Conservation (phyloP, 1,140 invertebrate species). For the Probaryconus sp. region DNA sequence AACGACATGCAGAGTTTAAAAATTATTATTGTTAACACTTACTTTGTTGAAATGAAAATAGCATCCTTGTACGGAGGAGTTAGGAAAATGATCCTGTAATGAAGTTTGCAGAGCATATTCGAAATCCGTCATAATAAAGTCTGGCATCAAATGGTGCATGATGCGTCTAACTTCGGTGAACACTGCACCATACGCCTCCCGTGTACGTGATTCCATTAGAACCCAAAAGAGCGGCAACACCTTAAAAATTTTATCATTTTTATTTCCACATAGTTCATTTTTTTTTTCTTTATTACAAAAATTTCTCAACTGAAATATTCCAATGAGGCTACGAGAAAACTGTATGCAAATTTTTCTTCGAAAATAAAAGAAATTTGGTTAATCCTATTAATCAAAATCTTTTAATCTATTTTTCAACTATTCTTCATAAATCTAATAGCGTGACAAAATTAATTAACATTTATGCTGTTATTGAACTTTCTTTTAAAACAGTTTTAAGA, state of each 20-base stretch:
- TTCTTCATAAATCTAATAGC: too few species aligned
- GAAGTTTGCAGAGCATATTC: background rate
- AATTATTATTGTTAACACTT: background rate
- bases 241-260: background rate
- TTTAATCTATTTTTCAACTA: too few species aligned
- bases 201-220: background rate
- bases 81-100: background rate
- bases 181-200: background rate
- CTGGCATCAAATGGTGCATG: background rate
- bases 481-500: too few species aligned
- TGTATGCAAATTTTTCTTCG: too few species aligned
- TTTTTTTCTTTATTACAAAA: too few species aligned
- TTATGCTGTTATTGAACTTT: too few species aligned
- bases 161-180: background rate
- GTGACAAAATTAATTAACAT: too few species aligned
- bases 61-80: background rate
- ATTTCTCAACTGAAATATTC: too few species aligned
- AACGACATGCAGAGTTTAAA: background rate
- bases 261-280: too few species aligned
- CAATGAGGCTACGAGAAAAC: too few species aligned
- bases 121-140: background rate
- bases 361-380: too few species aligned
- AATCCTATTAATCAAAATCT: too few species aligned
- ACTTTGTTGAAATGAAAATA: background rate
- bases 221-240: background rate